A percentile compares a stretch with the other conserved stretches of the same genome.
These are phyloP conservation scores for Danionella dracula DNA, from an alignment of 2,797 vertebrate genomes.

Conservation along the genomic window DNA sequence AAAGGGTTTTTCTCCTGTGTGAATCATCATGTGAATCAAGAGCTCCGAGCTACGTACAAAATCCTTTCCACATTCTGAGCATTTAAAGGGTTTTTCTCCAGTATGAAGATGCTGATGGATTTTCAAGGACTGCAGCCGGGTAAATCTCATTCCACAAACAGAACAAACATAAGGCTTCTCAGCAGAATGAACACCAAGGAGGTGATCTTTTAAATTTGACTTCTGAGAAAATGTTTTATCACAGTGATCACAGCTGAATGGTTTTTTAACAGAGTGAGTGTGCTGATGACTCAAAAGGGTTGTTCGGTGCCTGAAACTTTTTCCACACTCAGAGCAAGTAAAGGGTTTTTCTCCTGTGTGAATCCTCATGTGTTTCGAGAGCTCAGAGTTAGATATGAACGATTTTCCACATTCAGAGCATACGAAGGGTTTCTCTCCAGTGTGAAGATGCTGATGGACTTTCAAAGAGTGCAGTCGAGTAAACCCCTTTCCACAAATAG, in stretches of 20 bases:
- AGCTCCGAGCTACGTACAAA: too few species aligned
- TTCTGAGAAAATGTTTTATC: too few species aligned
- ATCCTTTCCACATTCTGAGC: too few species aligned
- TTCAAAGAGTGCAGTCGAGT: not conserved
- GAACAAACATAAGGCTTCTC: too few species aligned
- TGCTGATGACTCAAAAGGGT: not conserved
- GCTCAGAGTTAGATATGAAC: not conserved
- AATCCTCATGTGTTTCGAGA: not conserved
- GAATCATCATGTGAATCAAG: not conserved
- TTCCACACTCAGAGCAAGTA: not conserved
- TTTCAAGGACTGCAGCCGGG: too few species aligned
- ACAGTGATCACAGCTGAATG: not conserved
- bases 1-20: too few species aligned
- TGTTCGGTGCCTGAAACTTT: not conserved
- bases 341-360: not conserved
- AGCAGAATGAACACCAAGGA: too few species aligned
- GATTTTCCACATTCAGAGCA: not conserved
- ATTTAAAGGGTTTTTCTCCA: too few species aligned
- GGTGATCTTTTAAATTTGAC: too few species aligned
- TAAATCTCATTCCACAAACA: too few species aligned
- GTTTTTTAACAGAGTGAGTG: not conserved
- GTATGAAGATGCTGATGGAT: too few species aligned
- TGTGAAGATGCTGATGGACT: not conserved
- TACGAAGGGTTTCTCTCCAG: not conserved
- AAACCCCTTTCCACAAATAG: not conserved